A percentile compares a stretch with the other conserved stretches of the same genome.
Evolutionary conservation across 1,140 invertebrate genomes (phyloP).

Genomic region (Nephotettix cincticeps): DNA sequence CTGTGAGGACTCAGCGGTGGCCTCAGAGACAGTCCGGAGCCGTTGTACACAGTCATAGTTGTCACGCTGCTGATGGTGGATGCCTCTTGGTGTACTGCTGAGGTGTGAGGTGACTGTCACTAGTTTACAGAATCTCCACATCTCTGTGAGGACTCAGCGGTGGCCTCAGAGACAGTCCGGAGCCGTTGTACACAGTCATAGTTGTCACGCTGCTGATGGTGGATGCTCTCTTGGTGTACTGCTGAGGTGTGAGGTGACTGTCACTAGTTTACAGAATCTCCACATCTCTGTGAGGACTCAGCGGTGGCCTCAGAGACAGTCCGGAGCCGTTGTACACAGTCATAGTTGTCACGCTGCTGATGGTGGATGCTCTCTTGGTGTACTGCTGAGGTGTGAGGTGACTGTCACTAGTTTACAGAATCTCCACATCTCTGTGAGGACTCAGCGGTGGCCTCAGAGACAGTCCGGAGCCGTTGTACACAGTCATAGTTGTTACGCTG

Average conservation of each 20-base stretch:
- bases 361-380: conserved; percentile 64
- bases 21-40: neutral
- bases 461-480: no score
- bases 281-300: conserved; percentile 1
- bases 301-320: neutral
- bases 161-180: no score
- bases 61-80: conserved; percentile 68
- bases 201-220: neutral
- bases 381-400: conserved; percentile 39
- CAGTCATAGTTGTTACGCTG: neutral
- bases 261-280: neutral
- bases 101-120: neutral
- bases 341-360: conserved; percentile 68
- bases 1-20: neutral
- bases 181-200: neutral
- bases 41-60: conserved; percentile 58
- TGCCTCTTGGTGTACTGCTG: conserved; percentile 58
- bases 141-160: no score
- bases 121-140: neutral
- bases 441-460: no score
- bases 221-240: neutral
- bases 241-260: no score
- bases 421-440: no score
- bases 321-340: conserved; percentile 48
- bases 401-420: neutral